Evolutionary conservation across 2,888 invertebrate species (phyloP), one percentile per base, ranked within the genome.

Genomic region (Caenorhabditis sinica): DNA sequence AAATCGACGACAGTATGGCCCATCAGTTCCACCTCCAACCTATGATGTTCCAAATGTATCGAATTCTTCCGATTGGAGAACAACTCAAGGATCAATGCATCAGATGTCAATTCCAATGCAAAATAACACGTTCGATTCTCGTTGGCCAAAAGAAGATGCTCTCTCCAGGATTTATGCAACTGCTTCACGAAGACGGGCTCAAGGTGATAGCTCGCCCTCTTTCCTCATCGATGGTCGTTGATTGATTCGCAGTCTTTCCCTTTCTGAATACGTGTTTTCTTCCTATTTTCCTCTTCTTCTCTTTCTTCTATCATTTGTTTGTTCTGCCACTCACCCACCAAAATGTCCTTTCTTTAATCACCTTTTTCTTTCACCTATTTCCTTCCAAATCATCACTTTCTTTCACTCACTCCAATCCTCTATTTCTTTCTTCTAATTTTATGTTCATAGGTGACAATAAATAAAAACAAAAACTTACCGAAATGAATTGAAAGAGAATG

Each of bases 101-200:
- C 69, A 69, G 25, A 69, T 56, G 69, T 15, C 69, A 25, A 56
- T 76, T 13, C 60, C 68, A 13, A 61, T 66, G 72, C 74, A 83
- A 40, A 87, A 87, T 40, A 86, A 69, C 68, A 73, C 63, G 33
- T 82, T 66, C 65, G 80, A 77, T 40, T 68, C 84, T 56, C 75
- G 75, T n/a, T 80, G 77, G 80, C 82, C 85, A 51, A 82, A 81
- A 45, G 88, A 87, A 23, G 89, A 89, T 60, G 87, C 89, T 9
- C 73, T 89, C 15, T 87, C 88, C 13, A 58, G 89, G 60, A 82
- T 89, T 53, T 89, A 89, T 75, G 88, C 88, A 33, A 85, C 87
- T n/a, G 88, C 82, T 15, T 86, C 87, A 49, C 68, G 89, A 74
- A 79, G 87, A 68, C 65, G 86, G 30, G 73, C 77, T 65, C 76